A percentile compares a stretch with the other conserved stretches of the same genome.
These are phyloP conservation scores for Sylvilagus bachmani DNA, from an alignment of 2,113 vertebrate species.

Conservation along the genomic window DNA sequence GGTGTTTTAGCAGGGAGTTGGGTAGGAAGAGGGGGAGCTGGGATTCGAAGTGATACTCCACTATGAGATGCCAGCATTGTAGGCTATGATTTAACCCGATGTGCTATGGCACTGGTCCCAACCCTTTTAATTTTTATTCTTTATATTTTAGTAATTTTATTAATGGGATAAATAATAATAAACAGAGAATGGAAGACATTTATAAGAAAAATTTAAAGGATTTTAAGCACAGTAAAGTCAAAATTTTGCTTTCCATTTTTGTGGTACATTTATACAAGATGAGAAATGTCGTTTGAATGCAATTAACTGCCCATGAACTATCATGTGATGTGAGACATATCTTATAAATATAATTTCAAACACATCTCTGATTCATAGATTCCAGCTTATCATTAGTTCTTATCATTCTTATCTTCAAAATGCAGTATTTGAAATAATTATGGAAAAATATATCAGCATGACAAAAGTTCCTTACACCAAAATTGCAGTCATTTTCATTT, in stretches of 20 bases:
- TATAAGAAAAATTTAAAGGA: background rate
- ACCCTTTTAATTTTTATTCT: background rate
- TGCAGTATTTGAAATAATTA: background rate
- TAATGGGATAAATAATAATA: background rate
- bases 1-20: too few relatives aligned
- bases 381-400: constrained; percentile 24
- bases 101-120: too few relatives aligned
- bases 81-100: too few relatives aligned
- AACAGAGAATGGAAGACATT: background rate
- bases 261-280: background rate
- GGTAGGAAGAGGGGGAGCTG: too few relatives aligned
- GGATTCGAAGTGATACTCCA: too few relatives aligned
- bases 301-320: background rate
- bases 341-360: constrained; percentile 9
- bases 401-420: background rate
- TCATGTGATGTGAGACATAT: background rate
- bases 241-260: background rate
- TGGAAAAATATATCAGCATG: background rate
- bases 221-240: background rate
- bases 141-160: constrained; percentile 20
- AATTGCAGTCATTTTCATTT: constrained; percentile 17
- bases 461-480: background rate
- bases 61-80: too few relatives aligned
- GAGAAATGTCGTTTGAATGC: background rate
- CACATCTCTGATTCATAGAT: background rate